These are phyloP conservation scores for Rhagoletis zephyria DNA, from an alignment of 1,140 invertebrate genomes.

Conservation along the genomic window DNA sequence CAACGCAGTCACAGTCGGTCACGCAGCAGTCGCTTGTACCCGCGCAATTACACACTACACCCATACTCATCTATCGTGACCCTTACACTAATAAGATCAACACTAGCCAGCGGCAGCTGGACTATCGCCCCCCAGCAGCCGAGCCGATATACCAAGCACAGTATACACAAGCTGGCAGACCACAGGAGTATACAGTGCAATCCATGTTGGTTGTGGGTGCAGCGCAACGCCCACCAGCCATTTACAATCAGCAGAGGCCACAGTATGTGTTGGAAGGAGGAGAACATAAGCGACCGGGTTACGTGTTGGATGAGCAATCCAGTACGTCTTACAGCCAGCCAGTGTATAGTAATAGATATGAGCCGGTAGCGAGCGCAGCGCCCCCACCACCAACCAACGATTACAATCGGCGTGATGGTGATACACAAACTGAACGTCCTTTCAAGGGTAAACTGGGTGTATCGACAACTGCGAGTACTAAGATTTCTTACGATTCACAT, in stretches of 20 bases:
- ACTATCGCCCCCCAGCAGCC: constrained; percentile 20
- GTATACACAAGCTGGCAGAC: neutral
- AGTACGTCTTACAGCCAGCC: constrained; percentile 55
- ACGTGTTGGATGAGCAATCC: constrained; percentile 67
- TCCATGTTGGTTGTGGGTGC: constrained; percentile 68
- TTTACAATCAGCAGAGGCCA: constrained; percentile 49
- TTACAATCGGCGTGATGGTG: constrained; percentile 53
- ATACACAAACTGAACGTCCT: constrained; percentile 19
- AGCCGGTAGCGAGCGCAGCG: constrained; percentile 48
- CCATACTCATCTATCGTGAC: constrained; percentile 68
- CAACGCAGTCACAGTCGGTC: neutral
- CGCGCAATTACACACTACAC: constrained; percentile 64
- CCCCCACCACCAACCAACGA: neutral
- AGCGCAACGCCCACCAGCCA: constrained; percentile 18
- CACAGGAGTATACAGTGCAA: constrained; percentile 67
- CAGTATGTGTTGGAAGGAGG: constrained; percentile 57
- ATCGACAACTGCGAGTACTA: constrained; percentile 52
- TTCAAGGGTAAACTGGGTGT: constrained; percentile 32
- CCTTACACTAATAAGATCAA: constrained; percentile 68
- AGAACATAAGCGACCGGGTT: constrained; percentile 67
- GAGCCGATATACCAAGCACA: constrained; percentile 13
- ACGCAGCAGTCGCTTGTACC: constrained; percentile 50
- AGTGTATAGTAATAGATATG: neutral
- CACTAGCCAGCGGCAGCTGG: constrained; percentile 37
- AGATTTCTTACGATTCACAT: constrained; percentile 71